Base-by-base conservation (phyloP, 2,113 vertebrate species). In the Pygathrix nemaeus region DNA sequence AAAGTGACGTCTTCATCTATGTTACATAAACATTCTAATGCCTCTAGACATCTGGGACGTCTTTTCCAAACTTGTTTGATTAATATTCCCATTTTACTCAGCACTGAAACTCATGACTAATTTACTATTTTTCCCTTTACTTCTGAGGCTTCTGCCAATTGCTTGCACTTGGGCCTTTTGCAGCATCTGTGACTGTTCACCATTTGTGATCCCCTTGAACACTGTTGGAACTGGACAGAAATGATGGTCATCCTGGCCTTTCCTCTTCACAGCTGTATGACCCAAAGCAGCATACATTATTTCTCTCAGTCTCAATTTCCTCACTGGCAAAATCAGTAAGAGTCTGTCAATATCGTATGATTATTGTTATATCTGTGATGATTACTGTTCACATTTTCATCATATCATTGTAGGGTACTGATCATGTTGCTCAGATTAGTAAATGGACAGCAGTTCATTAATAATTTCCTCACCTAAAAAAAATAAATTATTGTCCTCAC, bases 41-140 rank as follows among this genome's bases (percentile, higher is more conserved):
- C 91, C 59, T 72, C 38, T 78, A 94, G 93, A 95, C 94, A 97
- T 90, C 85, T 96, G 93, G 50, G 25, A 59, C 43, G 5, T n/a
- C 52, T 96, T 90, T 92, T 68, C 25, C 88, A 97, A 96, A 97
- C 88, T 91, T 75, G 18, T 50, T 79, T 88, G 72, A 97, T 88
- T 81, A 87, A 96, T 95, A 93, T 78, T 90, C 81, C 96, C 59
- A 68, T 88, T 97, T 95, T 95, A 2, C 57, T 91, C 64, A 76
- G 45, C 30, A 78, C 66, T 55, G 59, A 82, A 88, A 25, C 64
- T 79, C 73, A 38, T 68, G 72, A 38, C 13, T 82, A 79, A 95
- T 93, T 90, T 92, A 11, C 32, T 68, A 12, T 68, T 93, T 83
- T 83, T 90, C 59, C 48, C 27, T 73, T 81, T 57, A 73, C 27